These are phyloP conservation scores for Dasypogon diadema DNA, from an alignment of 2,888 invertebrate genomes.

Conservation along the genomic window DNA sequence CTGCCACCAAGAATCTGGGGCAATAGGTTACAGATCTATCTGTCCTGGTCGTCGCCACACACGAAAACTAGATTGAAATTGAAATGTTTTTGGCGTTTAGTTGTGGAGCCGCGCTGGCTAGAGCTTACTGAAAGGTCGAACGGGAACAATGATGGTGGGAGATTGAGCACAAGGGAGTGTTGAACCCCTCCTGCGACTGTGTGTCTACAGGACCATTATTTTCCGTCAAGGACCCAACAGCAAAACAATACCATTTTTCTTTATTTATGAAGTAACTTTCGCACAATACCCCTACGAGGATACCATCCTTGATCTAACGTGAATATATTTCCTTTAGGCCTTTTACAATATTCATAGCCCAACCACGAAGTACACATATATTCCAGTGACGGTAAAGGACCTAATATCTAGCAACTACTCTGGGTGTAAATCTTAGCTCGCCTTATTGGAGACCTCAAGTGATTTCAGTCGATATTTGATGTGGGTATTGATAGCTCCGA, in stretches of 20 bases:
- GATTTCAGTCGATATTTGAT: not conserved
- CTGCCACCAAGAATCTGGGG: not conserved
- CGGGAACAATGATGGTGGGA: too few species aligned
- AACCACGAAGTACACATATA: not conserved
- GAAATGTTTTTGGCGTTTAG: not conserved
- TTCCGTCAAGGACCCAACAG: not conserved
- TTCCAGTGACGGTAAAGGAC: not conserved
- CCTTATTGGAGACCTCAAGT: not conserved
- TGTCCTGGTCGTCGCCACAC: not conserved
- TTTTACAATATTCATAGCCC: not conserved
- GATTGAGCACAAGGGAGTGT: not conserved
- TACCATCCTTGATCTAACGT: not conserved
- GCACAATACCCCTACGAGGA: not conserved
- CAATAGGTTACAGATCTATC: not conserved
- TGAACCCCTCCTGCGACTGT: not conserved
- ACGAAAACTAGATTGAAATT: not conserved
- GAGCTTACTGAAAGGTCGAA: not conserved
- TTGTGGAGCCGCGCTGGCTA: not conserved
- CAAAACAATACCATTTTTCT: conserved; percentile 11
- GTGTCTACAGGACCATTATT: not conserved
- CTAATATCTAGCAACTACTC: not conserved
- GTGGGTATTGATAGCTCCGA: not conserved
- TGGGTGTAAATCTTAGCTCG: not conserved
- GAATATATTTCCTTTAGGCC: not conserved
- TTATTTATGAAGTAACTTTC: conserved; percentile 3